phyloP scores from a whole-genome alignment of 2,888 invertebrate species.

The Andrena haemorrhoa region DNA sequence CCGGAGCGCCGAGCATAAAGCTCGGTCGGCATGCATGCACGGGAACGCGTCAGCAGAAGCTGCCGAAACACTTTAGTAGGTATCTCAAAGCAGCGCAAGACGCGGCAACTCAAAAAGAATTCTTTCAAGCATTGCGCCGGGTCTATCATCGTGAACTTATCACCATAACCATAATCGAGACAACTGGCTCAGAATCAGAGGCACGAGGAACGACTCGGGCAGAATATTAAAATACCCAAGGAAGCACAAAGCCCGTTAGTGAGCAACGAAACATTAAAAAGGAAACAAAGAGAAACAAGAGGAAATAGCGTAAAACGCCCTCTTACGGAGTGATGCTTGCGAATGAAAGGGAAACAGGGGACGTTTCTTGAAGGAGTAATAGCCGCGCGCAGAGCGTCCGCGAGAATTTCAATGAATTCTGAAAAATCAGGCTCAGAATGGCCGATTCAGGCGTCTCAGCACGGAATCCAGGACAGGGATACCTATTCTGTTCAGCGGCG shows the following conservation, averaged over 20 bases:
- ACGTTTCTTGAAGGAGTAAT: not conserved
- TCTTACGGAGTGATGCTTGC: not conserved
- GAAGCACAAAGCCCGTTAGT: not conserved
- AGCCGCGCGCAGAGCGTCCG: not conserved
- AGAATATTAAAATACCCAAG: not conserved
- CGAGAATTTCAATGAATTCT: slow-evolving; percentile 9
- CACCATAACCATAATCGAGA: too few species aligned
- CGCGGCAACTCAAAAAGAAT: slow-evolving; percentile 23
- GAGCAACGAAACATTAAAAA: not conserved
- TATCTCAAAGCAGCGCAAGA: slow-evolving; percentile 54
- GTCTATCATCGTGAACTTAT: not conserved
- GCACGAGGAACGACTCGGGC: not conserved
- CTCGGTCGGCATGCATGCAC: slow-evolving; percentile 49
- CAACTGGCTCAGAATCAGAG: too few species aligned
- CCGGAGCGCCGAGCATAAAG: slow-evolving; percentile 51
- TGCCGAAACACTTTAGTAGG: slow-evolving; percentile 44
- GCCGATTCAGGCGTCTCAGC: not conserved
- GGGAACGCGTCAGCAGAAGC: slow-evolving; percentile 48
- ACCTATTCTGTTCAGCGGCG: too few species aligned
- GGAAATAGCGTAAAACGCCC: not conserved
- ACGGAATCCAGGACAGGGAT: too few species aligned
- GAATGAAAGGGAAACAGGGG: not conserved
- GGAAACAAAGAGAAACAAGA: not conserved
- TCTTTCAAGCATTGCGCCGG: slow-evolving; percentile 10
- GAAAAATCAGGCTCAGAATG: not conserved